Percentiles rank a stretch among this genome's conserved stretches.
Evolutionary conservation across 2,797 vertebrate species (phyloP).

Genomic region (Pipistrellus nathusii): DNA sequence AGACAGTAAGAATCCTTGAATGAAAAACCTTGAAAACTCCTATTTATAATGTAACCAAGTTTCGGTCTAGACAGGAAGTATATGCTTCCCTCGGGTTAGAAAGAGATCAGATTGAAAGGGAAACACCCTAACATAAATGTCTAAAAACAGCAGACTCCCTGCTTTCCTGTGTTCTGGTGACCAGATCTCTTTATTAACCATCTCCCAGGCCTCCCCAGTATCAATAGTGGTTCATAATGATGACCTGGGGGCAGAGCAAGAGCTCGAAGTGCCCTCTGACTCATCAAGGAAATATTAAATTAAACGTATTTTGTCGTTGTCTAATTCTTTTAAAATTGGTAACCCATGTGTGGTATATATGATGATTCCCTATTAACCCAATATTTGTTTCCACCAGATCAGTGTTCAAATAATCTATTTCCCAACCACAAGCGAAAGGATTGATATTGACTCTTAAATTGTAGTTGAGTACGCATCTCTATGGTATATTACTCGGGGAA

Average conservation of each 20-base stretch:
- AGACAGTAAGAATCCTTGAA: neutral
- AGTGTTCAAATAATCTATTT: slow-evolving; percentile 71
- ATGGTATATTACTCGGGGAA: slow-evolving; percentile 53
- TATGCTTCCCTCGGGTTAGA: slow-evolving; percentile 38
- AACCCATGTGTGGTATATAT: slow-evolving; percentile 69
- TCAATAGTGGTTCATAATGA: slow-evolving; percentile 64
- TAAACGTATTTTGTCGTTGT: slow-evolving; percentile 73
- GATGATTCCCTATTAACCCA: slow-evolving; percentile 77
- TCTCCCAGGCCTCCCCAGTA: slow-evolving; percentile 61
- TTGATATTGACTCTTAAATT: slow-evolving; percentile 35
- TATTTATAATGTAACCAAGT: slow-evolving; percentile 24
- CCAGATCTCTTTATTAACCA: slow-evolving; percentile 75
- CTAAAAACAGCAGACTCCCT: slow-evolving; percentile 69
- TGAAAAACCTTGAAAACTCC: slow-evolving; percentile 28
- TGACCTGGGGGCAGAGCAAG: slow-evolving; percentile 70
- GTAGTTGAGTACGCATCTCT: neutral
- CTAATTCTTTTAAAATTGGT: slow-evolving; percentile 82
- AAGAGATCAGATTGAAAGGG: slow-evolving; percentile 66
- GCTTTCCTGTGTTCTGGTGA: slow-evolving; percentile 71
- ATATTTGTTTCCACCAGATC: slow-evolving; percentile 77
- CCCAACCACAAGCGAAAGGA: slow-evolving; percentile 58
- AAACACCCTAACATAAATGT: slow-evolving; percentile 61
- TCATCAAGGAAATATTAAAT: slow-evolving; percentile 83
- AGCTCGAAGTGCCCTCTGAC: slow-evolving; percentile 78
- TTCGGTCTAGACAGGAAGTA: slow-evolving; percentile 30